These are phyloP conservation scores for Rhopalosiphum padi DNA, from an alignment of 1,140 invertebrate species.

Conservation along the genomic window DNA sequence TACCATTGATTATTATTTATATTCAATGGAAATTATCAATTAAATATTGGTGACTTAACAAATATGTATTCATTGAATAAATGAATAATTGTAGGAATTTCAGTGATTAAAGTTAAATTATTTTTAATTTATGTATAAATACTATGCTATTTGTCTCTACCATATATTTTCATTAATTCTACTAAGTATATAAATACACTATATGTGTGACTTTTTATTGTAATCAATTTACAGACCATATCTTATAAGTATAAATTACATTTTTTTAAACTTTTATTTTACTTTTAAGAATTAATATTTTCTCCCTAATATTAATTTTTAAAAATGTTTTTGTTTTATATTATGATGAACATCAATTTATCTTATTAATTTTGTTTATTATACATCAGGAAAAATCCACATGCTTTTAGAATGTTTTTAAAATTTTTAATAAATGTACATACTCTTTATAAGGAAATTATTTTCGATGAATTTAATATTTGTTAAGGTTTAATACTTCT, in stretches of 20 bases:
- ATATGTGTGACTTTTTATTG: not conserved
- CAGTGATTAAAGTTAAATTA: constrained; percentile 1
- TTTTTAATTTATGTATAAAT: not conserved
- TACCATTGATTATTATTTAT: not conserved
- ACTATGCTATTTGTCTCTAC: not conserved
- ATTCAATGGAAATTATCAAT: not conserved
- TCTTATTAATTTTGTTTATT: too few species aligned
- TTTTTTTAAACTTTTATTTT: not conserved
- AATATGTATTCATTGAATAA: not conserved
- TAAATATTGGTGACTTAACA: not conserved
- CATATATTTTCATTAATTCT: not conserved
- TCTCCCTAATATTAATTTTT: not conserved
- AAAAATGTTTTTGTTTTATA: too few species aligned
- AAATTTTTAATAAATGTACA: not conserved
- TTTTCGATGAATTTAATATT: not conserved
- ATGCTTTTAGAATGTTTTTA: not conserved
- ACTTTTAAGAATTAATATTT: not conserved
- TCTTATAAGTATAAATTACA: not conserved
- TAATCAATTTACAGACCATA: not conserved
- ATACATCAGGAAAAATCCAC: too few species aligned
- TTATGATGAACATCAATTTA: too few species aligned
- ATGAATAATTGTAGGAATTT: not conserved
- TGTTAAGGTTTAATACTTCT: too few species aligned
- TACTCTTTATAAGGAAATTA: not conserved
- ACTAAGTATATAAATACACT: not conserved